Evolutionary conservation across 2,113 vertebrate genomes (phyloP), one percentile per base, ranked within the genome.

Genomic region (Eudorcas thomsonii): DNA sequence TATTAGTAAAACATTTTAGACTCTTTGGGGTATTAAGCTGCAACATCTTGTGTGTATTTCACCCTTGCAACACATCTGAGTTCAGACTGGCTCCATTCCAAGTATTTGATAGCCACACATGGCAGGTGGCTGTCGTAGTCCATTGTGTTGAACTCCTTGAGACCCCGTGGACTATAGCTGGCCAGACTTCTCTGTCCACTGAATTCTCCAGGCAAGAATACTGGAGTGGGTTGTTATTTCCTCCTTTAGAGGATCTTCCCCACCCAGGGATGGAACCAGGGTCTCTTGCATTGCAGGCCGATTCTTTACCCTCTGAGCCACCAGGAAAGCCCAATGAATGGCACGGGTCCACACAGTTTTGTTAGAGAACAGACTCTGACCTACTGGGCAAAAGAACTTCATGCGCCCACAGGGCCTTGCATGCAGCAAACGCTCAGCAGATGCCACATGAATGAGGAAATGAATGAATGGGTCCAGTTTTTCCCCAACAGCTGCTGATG

Each of bases 41-140:
- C 13, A 48, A 74, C 86, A 30, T 30, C 60, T 81, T 5, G 2
- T 55, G 17, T 26, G 26, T 21, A 16, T 78, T 55, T 83, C 12
- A 54, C 1, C 13, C 90, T 60, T 30, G 16, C 3, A 60, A 43
- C n/a, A 28, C 12, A 12, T 59, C n/a, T 64, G 26, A 28, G 10
- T 55, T 95, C 19, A 45, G 57, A 33, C 57, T 15, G 25, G 33
- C 21, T 84, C 28, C n/a, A 0, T 13, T 25, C 21, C 80, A 52
- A 67, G 64, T 30, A 25, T 45, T 33, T 28, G 21, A 8, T 2
- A 36, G 30, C 64, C 14, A 4, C 57, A 23, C 2, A 26, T 45
- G 67, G n/a, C 23, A 0, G 7, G 19, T 11, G 36, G 52, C 59
- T 30, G 39, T 59, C 0, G 0, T 33, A 39, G 9, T 71, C n/a